A percentile compares a stretch with the other conserved stretches of the same genome.
Evolutionary conservation across 2,888 invertebrate species (phyloP).

Genomic region (Aleiodes leptofemur): DNA sequence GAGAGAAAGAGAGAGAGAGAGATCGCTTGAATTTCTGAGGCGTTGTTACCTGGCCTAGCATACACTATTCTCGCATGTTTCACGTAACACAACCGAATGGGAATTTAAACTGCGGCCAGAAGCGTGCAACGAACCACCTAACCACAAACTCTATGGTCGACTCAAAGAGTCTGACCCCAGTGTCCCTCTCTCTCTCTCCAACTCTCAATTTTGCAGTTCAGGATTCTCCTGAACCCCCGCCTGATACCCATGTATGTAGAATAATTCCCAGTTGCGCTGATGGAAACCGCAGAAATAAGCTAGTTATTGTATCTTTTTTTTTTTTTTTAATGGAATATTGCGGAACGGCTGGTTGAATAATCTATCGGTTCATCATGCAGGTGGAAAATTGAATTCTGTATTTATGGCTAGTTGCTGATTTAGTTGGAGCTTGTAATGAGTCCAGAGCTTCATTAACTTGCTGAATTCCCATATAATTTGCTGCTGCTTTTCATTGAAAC

Average conservation of each 20-base stretch:
- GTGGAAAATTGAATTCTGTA: constrained; percentile 47
- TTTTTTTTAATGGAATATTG: constrained; percentile 43
- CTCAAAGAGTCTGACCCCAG: constrained; percentile 33
- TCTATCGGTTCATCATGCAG: constrained; percentile 53
- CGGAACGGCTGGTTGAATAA: constrained; percentile 54
- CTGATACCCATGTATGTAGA: neutral
- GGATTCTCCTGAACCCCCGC: neutral
- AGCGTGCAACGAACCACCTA: constrained; percentile 50
- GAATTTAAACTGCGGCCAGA: constrained; percentile 50
- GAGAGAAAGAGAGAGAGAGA: neutral
- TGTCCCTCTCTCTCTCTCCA: neutral
- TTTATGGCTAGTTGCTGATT: constrained; percentile 57
- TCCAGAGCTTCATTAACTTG: neutral
- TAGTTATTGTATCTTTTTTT: constrained; percentile 37
- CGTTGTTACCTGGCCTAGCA: constrained; percentile 41
- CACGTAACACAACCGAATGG: constrained; percentile 46
- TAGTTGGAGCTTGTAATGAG: constrained; percentile 47
- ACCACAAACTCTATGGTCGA: constrained; percentile 40
- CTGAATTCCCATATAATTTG: neutral
- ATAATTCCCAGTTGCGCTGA: constrained; percentile 20
- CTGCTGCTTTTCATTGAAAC: neutral
- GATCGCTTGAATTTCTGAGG: constrained; percentile 46
- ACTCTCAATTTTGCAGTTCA: constrained; percentile 5
- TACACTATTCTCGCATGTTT: constrained; percentile 46
- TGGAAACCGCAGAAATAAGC: constrained; percentile 35